Evolutionary conservation across 2,797 vertebrate species (phyloP).

Genomic region (Chrosomus eos): DNA sequence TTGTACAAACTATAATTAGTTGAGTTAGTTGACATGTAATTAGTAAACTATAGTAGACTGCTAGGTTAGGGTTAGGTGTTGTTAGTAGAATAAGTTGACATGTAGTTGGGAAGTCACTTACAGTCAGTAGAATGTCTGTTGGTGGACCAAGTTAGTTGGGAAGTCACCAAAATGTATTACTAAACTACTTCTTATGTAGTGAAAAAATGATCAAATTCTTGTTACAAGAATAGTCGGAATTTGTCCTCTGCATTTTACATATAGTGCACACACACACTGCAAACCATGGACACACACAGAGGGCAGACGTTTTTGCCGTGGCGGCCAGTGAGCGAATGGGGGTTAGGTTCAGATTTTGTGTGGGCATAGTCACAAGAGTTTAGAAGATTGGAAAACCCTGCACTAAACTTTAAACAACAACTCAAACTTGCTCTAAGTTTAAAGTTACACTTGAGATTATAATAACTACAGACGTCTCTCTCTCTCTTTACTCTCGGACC

Average conservation of each 20-base stretch:
- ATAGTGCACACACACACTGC: too few species aligned
- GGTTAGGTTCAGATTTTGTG: not conserved
- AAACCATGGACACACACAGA: too few species aligned
- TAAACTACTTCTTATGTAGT: not conserved
- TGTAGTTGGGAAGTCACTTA: not conserved
- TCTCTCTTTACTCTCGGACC: not conserved
- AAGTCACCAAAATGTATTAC: not conserved
- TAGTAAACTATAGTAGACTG: too few species aligned
- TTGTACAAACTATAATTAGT: too few species aligned
- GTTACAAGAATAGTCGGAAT: too few species aligned
- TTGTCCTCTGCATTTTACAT: too few species aligned
- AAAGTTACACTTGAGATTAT: slow-evolving; percentile 7
- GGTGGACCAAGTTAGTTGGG: not conserved
- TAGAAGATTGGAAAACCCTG: not conserved
- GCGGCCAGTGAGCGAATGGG: too few species aligned
- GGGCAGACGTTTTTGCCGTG: too few species aligned
- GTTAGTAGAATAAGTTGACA: not conserved
- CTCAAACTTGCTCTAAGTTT: slow-evolving; percentile 17
- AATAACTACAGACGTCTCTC: not conserved
- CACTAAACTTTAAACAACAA: not conserved
- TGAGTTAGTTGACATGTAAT: too few species aligned
- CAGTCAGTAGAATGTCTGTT: not conserved
- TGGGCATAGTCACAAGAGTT: not conserved
- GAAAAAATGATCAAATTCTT: too few species aligned
- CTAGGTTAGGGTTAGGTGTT: too few species aligned